These are phyloP conservation scores for Miichthys miiuy DNA, from an alignment of 2,797 vertebrate species.

Conservation along the genomic window DNA sequence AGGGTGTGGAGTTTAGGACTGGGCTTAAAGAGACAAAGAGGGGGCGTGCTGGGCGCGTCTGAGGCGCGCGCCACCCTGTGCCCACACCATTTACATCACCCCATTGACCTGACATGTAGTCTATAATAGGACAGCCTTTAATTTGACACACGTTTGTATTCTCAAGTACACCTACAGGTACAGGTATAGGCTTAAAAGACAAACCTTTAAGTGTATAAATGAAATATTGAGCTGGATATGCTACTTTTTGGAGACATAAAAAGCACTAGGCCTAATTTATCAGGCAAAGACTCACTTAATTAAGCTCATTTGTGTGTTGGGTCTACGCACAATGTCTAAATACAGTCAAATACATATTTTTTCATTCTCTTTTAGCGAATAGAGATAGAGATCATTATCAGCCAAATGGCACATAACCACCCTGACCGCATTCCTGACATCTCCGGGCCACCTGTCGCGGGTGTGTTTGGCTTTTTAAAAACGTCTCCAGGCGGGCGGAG, in stretches of 20 bases:
- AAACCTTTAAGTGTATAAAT: background rate
- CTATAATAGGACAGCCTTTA: slow-evolving; percentile 1
- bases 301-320: background rate
- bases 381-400: slow-evolving; percentile 30
- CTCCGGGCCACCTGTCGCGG: slow-evolving; percentile 79
- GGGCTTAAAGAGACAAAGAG: slow-evolving; percentile 32
- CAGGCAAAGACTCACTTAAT: background rate
- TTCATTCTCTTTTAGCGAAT: background rate
- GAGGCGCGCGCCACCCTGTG: slow-evolving; percentile 4
- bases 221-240: background rate
- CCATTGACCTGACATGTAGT: background rate
- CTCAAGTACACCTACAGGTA: background rate
- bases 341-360: background rate
- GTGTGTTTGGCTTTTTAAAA: slow-evolving; percentile 76
- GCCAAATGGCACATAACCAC: background rate
- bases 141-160: background rate
- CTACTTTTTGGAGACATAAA: background rate
- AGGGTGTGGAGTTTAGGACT: slow-evolving; percentile 26
- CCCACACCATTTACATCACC: background rate
- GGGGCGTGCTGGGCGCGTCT: background rate
- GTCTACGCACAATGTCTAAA: background rate
- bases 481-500: slow-evolving; percentile 79
- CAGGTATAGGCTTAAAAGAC: background rate
- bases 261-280: background rate
- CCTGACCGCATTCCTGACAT: slow-evolving; percentile 8